A percentile compares a stretch with the other conserved stretches of the same genome.
phyloP scores from a whole-genome alignment of 1,140 invertebrate species.

The Belonocnema kinseyi region DNA sequence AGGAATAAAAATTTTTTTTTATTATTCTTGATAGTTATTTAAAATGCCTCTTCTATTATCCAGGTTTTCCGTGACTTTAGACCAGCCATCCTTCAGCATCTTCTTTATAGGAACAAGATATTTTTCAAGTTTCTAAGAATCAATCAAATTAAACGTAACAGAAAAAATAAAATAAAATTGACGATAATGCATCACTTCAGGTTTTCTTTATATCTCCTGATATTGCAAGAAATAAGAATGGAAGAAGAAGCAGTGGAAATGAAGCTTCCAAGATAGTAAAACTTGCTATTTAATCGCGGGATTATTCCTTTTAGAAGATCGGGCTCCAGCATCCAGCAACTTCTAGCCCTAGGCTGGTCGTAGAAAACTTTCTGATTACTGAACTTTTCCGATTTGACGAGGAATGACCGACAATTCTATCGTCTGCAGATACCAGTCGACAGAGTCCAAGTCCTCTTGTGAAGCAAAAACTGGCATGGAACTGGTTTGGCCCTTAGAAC shows the following conservation, averaged over 20 bases:
- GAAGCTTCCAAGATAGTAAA: constrained; percentile 1
- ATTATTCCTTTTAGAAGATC: constrained; percentile 20
- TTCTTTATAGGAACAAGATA: no score
- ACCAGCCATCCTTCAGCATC: no score
- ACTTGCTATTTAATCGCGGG: constrained; percentile 19
- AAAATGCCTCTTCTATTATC: no score
- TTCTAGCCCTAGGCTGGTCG: constrained; percentile 27
- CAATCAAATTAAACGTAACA: no score
- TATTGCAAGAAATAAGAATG: background rate
- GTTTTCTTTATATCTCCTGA: background rate
- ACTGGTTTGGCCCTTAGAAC: background rate
- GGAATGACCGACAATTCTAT: constrained; percentile 65
- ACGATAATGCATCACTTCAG: no score
- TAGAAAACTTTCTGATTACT: constrained; percentile 67
- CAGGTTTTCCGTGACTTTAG: no score
- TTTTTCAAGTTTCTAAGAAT: no score
- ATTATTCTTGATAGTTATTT: no score
- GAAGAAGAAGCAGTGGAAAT: background rate
- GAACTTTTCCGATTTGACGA: constrained; percentile 66
- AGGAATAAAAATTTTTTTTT: no score
- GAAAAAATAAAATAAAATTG: no score
- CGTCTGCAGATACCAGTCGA: constrained; percentile 39
- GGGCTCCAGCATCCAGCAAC: constrained; percentile 52
- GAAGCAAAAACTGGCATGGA: background rate
- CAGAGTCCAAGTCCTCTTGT: background rate